phyloP scores from a whole-genome alignment of 1,140 invertebrate species.

The Gryon sp. region DNA sequence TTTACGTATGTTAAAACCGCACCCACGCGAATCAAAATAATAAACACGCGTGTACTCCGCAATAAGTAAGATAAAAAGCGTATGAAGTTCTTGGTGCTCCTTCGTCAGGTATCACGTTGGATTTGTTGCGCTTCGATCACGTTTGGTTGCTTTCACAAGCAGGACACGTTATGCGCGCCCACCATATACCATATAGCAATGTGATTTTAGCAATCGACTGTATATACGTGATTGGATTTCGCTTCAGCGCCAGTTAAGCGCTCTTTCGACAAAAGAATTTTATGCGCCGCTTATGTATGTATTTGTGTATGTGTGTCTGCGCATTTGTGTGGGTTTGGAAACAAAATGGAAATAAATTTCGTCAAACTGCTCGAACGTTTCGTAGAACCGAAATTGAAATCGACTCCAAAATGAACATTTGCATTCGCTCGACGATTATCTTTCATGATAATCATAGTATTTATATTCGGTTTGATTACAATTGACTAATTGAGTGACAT shows the following conservation, averaged over 20 bases:
- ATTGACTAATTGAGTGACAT: constrained; percentile 14
- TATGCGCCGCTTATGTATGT: constrained; percentile 44
- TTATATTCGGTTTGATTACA: constrained; percentile 26
- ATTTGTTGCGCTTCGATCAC: constrained; percentile 70
- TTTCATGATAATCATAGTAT: constrained; percentile 23
- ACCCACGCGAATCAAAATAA: constrained; percentile 62
- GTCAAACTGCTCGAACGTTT: constrained; percentile 24
- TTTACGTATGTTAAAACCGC: constrained; percentile 42
- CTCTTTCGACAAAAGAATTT: constrained; percentile 63
- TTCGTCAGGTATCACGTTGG: constrained; percentile 57
- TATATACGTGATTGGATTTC: constrained; percentile 72
- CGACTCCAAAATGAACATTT: constrained; percentile 30
- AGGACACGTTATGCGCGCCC: constrained; percentile 70
- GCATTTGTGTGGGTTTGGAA: constrained; percentile 36
- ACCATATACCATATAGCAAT: constrained; percentile 61
- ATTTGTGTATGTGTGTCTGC: too few relatives aligned
- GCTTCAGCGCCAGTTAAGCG: constrained; percentile 56
- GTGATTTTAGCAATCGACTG: constrained; percentile 68
- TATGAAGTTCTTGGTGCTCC: constrained; percentile 43
- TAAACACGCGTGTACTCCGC: constrained; percentile 59
- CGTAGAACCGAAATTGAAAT: constrained; percentile 38
- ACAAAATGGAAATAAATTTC: constrained; percentile 62
- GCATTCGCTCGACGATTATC: constrained; percentile 22
- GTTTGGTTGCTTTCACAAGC: constrained; percentile 72
- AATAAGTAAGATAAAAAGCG: constrained; percentile 58